Percentiles rank a stretch among this genome's conserved stretches.
Evolutionary conservation across 1,140 invertebrate species (phyloP).

Genomic region (Sycophila sp.): DNA sequence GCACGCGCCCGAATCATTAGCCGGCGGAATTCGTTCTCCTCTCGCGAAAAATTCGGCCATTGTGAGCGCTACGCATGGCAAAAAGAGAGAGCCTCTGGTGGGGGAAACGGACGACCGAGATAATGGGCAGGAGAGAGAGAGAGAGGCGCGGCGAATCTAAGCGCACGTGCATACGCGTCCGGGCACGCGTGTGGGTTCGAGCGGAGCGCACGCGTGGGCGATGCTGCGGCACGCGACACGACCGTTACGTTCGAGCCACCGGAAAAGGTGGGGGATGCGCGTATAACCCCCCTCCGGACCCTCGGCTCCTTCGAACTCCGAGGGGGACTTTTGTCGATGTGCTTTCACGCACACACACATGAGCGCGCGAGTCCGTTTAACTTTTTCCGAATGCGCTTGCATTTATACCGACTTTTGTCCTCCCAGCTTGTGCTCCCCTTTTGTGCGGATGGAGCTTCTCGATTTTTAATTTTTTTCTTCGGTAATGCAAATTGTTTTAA

Average conservation of each 20-base stretch:
- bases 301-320: neutral
- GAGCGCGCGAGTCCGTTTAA: too few relatives aligned
- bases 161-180: slow-evolving; percentile 44
- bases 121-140: slow-evolving; percentile 8
- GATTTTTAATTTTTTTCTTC: too few relatives aligned
- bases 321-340: neutral
- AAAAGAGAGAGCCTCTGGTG: neutral
- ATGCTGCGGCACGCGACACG: slow-evolving; percentile 66
- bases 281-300: too few relatives aligned
- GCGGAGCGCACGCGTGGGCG: slow-evolving; percentile 66
- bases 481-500: too few relatives aligned
- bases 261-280: slow-evolving; percentile 29
- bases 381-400: too few relatives aligned
- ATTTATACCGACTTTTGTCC: neutral
- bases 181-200: slow-evolving; percentile 50
- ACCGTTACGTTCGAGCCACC: slow-evolving; percentile 57
- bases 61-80: slow-evolving; percentile 24
- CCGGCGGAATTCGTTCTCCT: slow-evolving; percentile 26
- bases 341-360: slow-evolving; percentile 19
- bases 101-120: too few relatives aligned
- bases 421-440: neutral
- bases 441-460: too few relatives aligned
- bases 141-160: slow-evolving; percentile 39
- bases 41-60: neutral
- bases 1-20: slow-evolving; percentile 43